Evolutionary conservation across 2,113 vertebrate species (phyloP), one percentile per base, ranked within the genome.

Genomic region (Phyllopteryx taeniolatus): DNA sequence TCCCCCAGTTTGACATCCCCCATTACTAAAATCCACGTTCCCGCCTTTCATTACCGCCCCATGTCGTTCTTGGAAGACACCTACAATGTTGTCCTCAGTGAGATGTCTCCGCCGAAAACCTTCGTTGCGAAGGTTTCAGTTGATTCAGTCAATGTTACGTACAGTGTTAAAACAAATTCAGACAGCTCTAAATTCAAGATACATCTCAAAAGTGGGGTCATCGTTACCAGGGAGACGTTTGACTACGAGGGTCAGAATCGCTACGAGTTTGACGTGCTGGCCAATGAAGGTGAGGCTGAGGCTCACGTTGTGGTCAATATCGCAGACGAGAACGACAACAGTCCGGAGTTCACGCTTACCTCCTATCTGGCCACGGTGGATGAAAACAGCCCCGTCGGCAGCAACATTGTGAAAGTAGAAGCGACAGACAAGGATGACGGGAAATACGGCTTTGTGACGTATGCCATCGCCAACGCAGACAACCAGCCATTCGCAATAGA

Each of bases 301-400:
- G 89, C 95, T 0, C 83, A 79, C 1, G 87, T 99, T 1, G 51
- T 93, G 17, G 76, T 99, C 17, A 90, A 96, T 42, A 68, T 99
- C 10, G 82, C 65, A 0, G 98, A 98, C 80, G 95, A 95, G 87
- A 99, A 99, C 49, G 95, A 98, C 80, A 96, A 98, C 0, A 87
- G 92, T 72, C 98, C 98, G 4, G 78, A 80, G 71, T 99, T 98
- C 76, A 90, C 71, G 44, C 88, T 81, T 12, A 81, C 91, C 22
- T 95, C 94, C 0, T 98, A 97, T 8, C 87, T 90, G 0, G 92
- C 92, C 61, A 89, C 84, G 1, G 88, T 99, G 68, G 91, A 95
- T 72, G 98, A 99, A 90, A 97, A 98, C 61, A 47, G 89, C 10
- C 94, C 95, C 0, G 88, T 95, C 14, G 96, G 96, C 64, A 96